Base-by-base conservation (phyloP, 2,113 vertebrate genomes). In the Orthonyx spaldingii region DNA sequence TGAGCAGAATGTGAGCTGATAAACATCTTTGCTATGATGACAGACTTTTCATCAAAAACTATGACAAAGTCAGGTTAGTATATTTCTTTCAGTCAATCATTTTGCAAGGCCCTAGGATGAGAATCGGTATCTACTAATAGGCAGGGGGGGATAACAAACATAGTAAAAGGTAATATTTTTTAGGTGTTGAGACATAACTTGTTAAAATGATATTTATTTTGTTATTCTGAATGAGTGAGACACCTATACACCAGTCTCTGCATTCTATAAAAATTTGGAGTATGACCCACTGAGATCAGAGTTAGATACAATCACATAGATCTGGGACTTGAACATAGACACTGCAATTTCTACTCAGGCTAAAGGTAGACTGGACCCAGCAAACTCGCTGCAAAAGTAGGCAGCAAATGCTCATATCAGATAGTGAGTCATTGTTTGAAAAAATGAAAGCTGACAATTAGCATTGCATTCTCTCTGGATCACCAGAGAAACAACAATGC, bases 401-500 rank as follows among this genome's bases (percentile, higher is more conserved):
- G 37, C 57, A 69, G 17, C 22, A 70, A 90, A 61, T 37, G 14
- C 42, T 60, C 6, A 1, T 61, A 80, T 82, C 17, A 11, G 60
- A 75, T 14, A 74, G 30, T 33, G 53, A 87, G 21, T 65, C 8
- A 64, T 20, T 59, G 46, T 83, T 86, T 84, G 37, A 84, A 79
- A 80, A 77, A 84, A 79, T 63, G 71, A 79, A 65, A 84, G 32
- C 37, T 87, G 55, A 77, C 46, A 92, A 91, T 65, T 50, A 79
- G 23, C 14, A 66, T 80, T 94, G n/a, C 53, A n/a, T 76, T 89
- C 63, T 89, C 81, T 72, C 28, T 0, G 11, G 84, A 89, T 84
- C 74, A 79, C 50, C 35, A 81, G 84, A 55, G 70, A 83, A 92
- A 94, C 19, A 96, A 90, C 86, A 93, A 89, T 50, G 75, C 37